Evolutionary conservation across 64 coral and sea anemone genomes (phyloP).

Genomic region (Stichodactyla helianthus): DNA sequence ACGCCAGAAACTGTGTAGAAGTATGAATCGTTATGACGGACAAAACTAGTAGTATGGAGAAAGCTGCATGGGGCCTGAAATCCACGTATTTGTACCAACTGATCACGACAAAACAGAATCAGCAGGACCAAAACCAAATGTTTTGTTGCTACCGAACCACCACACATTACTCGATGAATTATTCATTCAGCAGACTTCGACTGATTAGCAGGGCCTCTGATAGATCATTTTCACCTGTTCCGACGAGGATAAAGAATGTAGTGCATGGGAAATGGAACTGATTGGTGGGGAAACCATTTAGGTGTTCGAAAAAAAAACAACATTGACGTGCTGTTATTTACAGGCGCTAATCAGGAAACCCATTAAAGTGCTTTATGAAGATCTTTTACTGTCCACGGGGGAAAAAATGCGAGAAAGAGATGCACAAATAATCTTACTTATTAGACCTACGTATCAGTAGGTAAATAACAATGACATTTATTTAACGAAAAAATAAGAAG

Average conservation of each 20-base stretch:
- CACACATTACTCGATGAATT: constrained; percentile 35
- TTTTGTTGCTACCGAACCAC: neutral
- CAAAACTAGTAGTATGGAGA: neutral
- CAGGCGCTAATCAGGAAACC: neutral
- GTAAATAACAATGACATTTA: no score
- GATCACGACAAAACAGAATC: neutral
- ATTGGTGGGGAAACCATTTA: neutral
- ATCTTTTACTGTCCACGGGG: neutral
- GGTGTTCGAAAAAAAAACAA: neutral
- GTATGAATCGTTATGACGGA: neutral
- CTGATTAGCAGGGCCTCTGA: neutral
- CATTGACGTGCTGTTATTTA: neutral
- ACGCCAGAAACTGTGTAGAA: neutral
- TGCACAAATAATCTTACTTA: neutral
- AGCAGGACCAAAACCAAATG: neutral
- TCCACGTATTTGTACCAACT: neutral
- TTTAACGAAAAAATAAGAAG: no score
- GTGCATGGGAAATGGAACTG: neutral
- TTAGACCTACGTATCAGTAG: neutral
- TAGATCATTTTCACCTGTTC: constrained; percentile 54
- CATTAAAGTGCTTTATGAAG: constrained; percentile 40
- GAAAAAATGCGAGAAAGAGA: neutral
- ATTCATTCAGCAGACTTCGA: constrained; percentile 16
- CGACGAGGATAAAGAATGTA: neutral
- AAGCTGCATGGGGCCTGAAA: neutral